Evolutionary conservation across 2,113 vertebrate genomes (phyloP).

Genomic region (Ptychochromis oligacanthus): DNA sequence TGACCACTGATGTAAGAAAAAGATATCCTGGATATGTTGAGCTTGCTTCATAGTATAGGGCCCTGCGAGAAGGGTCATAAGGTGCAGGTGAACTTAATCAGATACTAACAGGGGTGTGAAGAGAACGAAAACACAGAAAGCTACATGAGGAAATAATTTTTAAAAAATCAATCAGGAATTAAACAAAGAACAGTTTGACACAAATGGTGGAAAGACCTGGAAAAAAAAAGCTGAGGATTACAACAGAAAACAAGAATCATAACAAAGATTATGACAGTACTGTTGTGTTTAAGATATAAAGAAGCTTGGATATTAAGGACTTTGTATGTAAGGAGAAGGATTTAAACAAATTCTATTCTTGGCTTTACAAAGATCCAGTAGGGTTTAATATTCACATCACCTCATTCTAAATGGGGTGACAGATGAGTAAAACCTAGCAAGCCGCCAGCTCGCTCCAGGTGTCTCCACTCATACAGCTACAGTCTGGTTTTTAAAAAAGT

Average conservation of each 20-base stretch:
- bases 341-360: not conserved
- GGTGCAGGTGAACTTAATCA: not conserved
- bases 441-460: slow-evolving; percentile 31
- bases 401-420: slow-evolving; percentile 19
- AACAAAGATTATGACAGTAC: not conserved
- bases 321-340: not conserved
- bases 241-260: not conserved
- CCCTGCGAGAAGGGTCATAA: not conserved
- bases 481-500: slow-evolving; percentile 21
- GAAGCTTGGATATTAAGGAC: not conserved
- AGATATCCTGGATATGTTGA: not conserved
- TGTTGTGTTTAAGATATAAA: not conserved
- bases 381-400: slow-evolving; percentile 22
- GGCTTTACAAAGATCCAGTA: not conserved
- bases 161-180: not conserved
- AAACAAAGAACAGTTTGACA: not conserved
- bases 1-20: too few species aligned
- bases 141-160: not conserved
- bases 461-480: not conserved
- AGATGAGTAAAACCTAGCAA: not conserved
- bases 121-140: not conserved
- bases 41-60: not conserved
- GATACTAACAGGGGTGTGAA: not conserved
- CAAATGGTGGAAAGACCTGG: not conserved
- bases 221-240: not conserved